Evolutionary conservation across 2,797 vertebrate genomes (phyloP).

Genomic region (Centropyge bicolor): DNA sequence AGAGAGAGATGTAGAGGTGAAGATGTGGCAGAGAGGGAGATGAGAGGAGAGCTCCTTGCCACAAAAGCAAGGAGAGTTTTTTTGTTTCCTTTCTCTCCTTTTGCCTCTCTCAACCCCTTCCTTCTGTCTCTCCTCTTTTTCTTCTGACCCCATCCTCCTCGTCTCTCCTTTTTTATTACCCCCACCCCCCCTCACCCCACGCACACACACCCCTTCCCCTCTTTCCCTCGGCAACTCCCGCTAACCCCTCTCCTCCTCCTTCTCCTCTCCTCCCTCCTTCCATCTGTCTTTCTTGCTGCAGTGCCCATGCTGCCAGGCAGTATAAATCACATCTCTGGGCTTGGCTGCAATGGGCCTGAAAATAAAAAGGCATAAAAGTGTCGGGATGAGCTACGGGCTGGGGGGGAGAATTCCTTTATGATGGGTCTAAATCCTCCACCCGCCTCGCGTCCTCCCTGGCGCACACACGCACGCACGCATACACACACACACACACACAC

Average conservation of each 20-base stretch:
- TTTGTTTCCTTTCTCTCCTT: slow-evolving; percentile 34
- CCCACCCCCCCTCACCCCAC: slow-evolving; percentile 1
- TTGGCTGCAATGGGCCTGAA: slow-evolving; percentile 86
- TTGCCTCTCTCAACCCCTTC: slow-evolving; percentile 28
- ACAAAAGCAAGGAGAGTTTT: slow-evolving; percentile 42
- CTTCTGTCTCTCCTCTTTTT: slow-evolving; percentile 46
- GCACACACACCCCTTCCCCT: slow-evolving; percentile 34
- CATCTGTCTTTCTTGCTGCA: slow-evolving; percentile 85
- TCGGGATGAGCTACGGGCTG: slow-evolving; percentile 85
- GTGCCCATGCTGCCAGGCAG: slow-evolving; percentile 85
- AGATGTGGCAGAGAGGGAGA: slow-evolving; percentile 60
- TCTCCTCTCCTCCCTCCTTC: slow-evolving; percentile 68
- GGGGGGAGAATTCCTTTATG: slow-evolving; percentile 86
- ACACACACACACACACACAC: slow-evolving; percentile 26
- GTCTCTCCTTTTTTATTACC: slow-evolving; percentile 52
- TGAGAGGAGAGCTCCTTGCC: slow-evolving; percentile 40
- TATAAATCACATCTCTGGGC: slow-evolving; percentile 85
- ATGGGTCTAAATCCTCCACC: slow-evolving; percentile 85
- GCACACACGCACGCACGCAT: slow-evolving; percentile 26
- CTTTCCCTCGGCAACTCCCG: slow-evolving; percentile 61
- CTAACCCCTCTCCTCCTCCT: slow-evolving; percentile 44
- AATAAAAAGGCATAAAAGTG: slow-evolving; percentile 88
- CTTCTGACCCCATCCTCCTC: slow-evolving; percentile 45
- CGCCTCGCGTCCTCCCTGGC: slow-evolving; percentile 54
- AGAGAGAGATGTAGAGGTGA: slow-evolving; percentile 62